Evolutionary conservation across 2,797 vertebrate genomes (phyloP).

Genomic region (Eurystomus glaucurus): DNA sequence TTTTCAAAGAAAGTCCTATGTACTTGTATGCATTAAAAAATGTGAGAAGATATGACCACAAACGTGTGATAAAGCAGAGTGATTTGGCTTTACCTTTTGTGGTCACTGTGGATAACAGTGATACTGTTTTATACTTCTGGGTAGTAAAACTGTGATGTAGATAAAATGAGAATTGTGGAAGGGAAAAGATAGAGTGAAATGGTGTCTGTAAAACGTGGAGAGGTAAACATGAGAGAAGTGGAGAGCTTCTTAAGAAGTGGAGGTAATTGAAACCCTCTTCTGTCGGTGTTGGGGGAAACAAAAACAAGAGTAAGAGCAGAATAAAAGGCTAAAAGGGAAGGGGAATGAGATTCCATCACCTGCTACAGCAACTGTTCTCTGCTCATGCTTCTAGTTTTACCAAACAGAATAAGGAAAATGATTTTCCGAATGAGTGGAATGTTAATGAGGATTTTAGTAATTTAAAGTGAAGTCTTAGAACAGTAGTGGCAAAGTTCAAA

Average conservation of each 20-base stretch:
- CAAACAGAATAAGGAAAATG: not conserved
- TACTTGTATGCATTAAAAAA: not conserved
- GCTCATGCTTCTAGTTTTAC: not conserved
- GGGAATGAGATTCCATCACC: not conserved
- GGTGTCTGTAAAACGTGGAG: not conserved
- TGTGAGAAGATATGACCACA: not conserved
- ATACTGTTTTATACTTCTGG: not conserved
- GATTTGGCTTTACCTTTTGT: not conserved
- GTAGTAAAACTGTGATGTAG: not conserved
- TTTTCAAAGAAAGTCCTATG: not conserved
- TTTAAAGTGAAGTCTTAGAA: not conserved
- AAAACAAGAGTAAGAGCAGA: not conserved
- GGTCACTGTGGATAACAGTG: not conserved
- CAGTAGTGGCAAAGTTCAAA: not conserved
- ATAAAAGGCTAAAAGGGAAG: not conserved
- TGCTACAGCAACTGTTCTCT: not conserved
- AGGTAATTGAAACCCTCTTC: not conserved
- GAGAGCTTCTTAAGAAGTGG: not conserved
- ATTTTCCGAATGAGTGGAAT: not conserved
- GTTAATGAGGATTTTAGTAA: not conserved
- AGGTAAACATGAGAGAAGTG: not conserved
- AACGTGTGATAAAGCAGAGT: not conserved
- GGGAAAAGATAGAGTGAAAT: not conserved
- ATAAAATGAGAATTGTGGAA: conserved; percentile 16
- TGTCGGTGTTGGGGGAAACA: not conserved